Conservation (phyloP, 2,888 invertebrate species). For the Caenorhabditis auriculariae region DNA sequence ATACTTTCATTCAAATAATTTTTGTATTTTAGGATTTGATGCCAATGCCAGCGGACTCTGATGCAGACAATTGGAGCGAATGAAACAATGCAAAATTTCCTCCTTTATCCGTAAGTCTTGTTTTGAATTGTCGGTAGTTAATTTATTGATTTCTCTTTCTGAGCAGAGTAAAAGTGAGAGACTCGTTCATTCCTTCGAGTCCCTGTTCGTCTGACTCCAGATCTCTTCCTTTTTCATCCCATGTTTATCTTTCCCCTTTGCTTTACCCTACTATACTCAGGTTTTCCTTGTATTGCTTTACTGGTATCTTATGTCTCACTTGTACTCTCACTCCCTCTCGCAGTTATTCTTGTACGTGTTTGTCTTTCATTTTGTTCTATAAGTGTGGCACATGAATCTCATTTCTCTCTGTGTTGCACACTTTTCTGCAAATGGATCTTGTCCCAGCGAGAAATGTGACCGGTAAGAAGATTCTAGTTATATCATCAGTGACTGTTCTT, state of each 20-base stretch:
- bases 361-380: conserved; percentile 1
- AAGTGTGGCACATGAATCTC: background rate
- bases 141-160: conserved; percentile 4
- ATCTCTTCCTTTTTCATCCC: background rate
- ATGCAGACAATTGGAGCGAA: conserved; percentile 21
- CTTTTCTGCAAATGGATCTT: background rate
- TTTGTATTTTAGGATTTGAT: conserved; percentile 26
- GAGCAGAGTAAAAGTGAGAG: background rate
- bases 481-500: background rate
- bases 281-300: background rate
- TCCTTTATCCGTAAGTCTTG: conserved; percentile 10
- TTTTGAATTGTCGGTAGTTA: conserved; percentile 5
- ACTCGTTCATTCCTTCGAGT: background rate
- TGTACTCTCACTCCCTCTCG: conserved; percentile 2
- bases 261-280: background rate
- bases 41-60: conserved; percentile 20
- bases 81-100: conserved; percentile 8
- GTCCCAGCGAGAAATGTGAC: background rate
- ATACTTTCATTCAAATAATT: conserved; percentile 20
- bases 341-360: background rate
- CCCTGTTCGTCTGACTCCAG: background rate
- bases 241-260: conserved; percentile 1
- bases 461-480: background rate
- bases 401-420: background rate
- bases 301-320: background rate